Evolutionary conservation across 2,888 invertebrate species (phyloP), one percentile per base, ranked within the genome.

Genomic region (Coremacera marginata): DNA sequence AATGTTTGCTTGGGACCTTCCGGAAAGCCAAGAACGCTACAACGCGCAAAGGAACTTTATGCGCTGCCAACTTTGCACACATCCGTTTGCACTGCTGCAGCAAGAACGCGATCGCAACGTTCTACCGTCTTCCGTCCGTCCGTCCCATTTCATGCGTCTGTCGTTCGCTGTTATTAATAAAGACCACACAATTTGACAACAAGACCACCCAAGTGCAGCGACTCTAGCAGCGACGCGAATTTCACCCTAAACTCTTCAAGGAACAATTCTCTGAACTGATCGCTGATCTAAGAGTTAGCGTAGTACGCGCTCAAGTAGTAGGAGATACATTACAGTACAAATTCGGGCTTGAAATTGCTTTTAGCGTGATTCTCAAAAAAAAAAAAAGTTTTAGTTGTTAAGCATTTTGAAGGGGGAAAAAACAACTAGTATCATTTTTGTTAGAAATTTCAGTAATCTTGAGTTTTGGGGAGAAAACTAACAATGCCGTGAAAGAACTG

Each of bases 171-270:
- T 88, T 88, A 88, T 88, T 89, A 89, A 89, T 89, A 89, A 89
- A 89, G 89, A 89, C 89, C 89, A 89, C 89, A 89, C 89, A 89
- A 86, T 88, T 88, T 88, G 87, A 88, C 86, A 88, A 86, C 83
- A 82, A 84, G 89, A 89, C 89, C 89, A 89, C 89, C 89, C 89
- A 89, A 87, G 87, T 82, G 85, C 76, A n/a, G n/a, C n/a, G n/a
- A 81, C 79, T 37, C 78, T 9, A 16, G 31, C 63, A 31, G 44
- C 25, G 44, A n/a, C n/a, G 49, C 67, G 67, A 37, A 49, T 25
- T 22, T 44, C 22, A 49, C 31, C 27, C 63, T 16, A 11, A 27
- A n/a, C 11, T 27, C 16, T 55, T 27, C 2, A 31, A 16, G n/a
- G 3, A 19, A 63, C 44, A 16, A 65, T 19, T 19, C 65, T 51